Evolutionary conservation across 2,888 invertebrate genomes (phyloP).

Genomic region (Dioctria rufipes): DNA sequence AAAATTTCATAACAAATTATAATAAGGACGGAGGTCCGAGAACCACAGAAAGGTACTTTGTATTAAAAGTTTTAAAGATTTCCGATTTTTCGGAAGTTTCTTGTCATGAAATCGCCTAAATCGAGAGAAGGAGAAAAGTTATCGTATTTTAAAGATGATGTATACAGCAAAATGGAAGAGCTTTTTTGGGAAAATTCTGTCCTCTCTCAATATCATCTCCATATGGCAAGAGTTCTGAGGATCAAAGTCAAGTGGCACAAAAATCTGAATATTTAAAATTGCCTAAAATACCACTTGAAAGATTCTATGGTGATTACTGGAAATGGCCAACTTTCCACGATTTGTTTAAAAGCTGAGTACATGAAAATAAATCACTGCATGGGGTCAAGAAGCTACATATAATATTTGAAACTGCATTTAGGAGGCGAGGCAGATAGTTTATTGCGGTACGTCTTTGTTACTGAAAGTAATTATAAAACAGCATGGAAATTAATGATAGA

Average conservation of each 20-base stretch:
- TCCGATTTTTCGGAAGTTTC: neutral
- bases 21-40: neutral
- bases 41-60: neutral
- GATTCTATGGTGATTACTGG: neutral
- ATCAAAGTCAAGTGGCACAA: neutral
- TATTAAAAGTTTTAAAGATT: neutral
- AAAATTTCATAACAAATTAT: neutral
- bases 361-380: neutral
- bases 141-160: neutral
- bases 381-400: neutral
- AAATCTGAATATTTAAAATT: neutral
- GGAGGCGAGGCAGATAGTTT: neutral
- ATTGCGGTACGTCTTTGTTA: neutral
- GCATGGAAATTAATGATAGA: neutral
- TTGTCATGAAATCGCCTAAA: neutral
- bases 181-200: neutral
- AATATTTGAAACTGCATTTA: slow-evolving; percentile 7
- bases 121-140: neutral
- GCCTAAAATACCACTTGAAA: neutral
- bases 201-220: neutral
- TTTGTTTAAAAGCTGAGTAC: neutral
- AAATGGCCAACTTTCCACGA: neutral
- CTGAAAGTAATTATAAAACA: neutral
- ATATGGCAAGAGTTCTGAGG: no score
- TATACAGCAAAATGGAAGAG: neutral